phyloP scores from a whole-genome alignment of 2,888 invertebrate species.

The Diarsia mendica region DNA sequence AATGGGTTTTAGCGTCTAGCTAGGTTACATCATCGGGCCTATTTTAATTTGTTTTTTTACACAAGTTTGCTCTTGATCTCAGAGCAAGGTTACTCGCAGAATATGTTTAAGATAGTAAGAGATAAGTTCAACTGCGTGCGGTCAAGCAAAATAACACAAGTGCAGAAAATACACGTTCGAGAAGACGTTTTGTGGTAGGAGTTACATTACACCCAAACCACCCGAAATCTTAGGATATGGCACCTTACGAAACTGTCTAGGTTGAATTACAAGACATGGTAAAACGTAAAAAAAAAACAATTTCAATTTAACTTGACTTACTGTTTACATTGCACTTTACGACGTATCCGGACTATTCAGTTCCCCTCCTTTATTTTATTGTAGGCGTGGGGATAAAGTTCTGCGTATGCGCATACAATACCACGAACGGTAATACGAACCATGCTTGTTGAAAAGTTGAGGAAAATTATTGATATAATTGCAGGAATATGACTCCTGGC shows the following conservation, averaged over 20 bases:
- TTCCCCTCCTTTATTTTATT: slow-evolving; percentile 56
- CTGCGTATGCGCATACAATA: slow-evolving; percentile 41
- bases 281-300: background rate
- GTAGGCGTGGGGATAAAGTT: slow-evolving; percentile 46
- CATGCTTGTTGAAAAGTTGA: slow-evolving; percentile 14
- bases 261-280: background rate
- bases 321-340: slow-evolving; percentile 55
- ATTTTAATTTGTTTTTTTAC: background rate
- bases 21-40: slow-evolving; percentile 10
- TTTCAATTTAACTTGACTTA: slow-evolving; percentile 43
- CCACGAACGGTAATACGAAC: slow-evolving; percentile 13
- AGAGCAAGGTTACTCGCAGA: background rate
- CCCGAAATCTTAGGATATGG: background rate
- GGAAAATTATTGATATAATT: slow-evolving; percentile 26
- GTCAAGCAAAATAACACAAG: background rate
- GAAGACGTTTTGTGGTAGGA: background rate
- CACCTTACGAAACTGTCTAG: background rate
- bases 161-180: background rate
- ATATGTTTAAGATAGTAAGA: background rate
- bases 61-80: background rate
- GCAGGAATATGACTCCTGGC: slow-evolving; percentile 13
- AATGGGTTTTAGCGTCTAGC: background rate
- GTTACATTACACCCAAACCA: no score
- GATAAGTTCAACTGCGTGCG: background rate
- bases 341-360: slow-evolving; percentile 45